Conservation (phyloP, 2,888 invertebrate genomes). For the Caenorhabditis japonica region DNA sequence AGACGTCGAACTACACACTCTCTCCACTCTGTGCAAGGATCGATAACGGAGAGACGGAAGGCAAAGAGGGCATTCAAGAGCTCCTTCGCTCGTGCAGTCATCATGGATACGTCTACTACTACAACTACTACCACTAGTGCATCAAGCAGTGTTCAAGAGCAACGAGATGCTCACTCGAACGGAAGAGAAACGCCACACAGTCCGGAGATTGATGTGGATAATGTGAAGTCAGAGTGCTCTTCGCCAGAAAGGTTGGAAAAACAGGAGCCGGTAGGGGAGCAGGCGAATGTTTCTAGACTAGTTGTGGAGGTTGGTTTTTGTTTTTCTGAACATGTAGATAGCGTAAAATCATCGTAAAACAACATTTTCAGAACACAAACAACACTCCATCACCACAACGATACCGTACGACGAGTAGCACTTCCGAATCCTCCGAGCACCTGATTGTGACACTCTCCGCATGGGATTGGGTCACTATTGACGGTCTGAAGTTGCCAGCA, state of each 20-base stretch:
- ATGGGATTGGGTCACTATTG: conserved; percentile 61
- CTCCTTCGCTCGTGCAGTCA: conserved; percentile 11
- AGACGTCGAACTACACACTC: too few relatives aligned
- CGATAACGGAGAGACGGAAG: conserved; percentile 33
- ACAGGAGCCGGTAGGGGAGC: conserved; percentile 5
- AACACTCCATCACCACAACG: conserved; percentile 13
- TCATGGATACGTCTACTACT: conserved; percentile 23
- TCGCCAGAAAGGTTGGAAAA: conserved; percentile 16
- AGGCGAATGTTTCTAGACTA: too few relatives aligned
- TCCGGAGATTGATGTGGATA: conserved; percentile 38
- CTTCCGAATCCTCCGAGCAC: conserved; percentile 12
- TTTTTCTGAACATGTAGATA: too few relatives aligned
- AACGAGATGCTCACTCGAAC: neutral
- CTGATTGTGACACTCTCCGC: conserved; percentile 20
- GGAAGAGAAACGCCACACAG: conserved; percentile 11
- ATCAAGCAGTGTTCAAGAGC: neutral
- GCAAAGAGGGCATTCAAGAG: too few relatives aligned
- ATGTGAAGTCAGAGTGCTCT: conserved; percentile 20
- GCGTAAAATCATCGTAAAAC: too few relatives aligned
- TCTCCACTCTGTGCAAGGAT: conserved; percentile 28
- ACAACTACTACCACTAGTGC: conserved; percentile 10
- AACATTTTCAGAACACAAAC: too few relatives aligned
- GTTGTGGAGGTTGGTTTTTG: too few relatives aligned
- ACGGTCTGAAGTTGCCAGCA: conserved; percentile 59
- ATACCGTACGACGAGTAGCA: conserved; percentile 17